Percentiles rank a stretch among this genome's conserved stretches.
Evolutionary conservation across 2,888 invertebrate genomes (phyloP).

Genomic region (Andrena flavipes): DNA sequence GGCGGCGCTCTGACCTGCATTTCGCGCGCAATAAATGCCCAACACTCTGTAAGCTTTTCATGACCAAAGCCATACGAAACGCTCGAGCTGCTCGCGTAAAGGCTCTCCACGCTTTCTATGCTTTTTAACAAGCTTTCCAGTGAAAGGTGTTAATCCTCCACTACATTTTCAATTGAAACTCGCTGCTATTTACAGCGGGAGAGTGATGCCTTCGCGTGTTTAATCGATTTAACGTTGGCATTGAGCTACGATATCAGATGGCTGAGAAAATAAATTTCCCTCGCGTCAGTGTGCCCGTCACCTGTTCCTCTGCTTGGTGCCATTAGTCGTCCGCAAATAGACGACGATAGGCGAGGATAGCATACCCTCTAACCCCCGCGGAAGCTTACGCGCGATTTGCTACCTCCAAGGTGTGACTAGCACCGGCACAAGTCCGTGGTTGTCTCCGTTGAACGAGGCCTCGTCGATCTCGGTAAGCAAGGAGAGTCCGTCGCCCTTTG

Average conservation of each 20-base stretch:
- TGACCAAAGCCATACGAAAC: not conserved
- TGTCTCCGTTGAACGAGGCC: constrained; percentile 54
- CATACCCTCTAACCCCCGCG: not conserved
- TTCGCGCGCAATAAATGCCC: constrained; percentile 29
- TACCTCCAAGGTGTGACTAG: constrained; percentile 11
- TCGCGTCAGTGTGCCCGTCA: too few relatives aligned
- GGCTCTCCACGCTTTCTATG: not conserved
- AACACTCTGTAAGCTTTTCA: constrained; percentile 16
- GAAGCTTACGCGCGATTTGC: constrained; percentile 18
- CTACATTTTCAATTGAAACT: too few relatives aligned
- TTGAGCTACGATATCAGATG: too few relatives aligned
- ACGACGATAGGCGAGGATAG: not conserved
- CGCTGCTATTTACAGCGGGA: too few relatives aligned
- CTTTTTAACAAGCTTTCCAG: not conserved
- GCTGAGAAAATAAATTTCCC: too few relatives aligned
- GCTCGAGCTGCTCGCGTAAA: not conserved
- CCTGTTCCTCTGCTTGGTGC: not conserved
- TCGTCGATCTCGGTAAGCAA: constrained; percentile 62
- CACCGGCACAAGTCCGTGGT: not conserved
- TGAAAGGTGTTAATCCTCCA: not conserved
- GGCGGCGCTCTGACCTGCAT: constrained; percentile 46
- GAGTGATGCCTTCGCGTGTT: too few relatives aligned
- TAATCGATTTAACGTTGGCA: too few relatives aligned
- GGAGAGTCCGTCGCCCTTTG: constrained; percentile 60
- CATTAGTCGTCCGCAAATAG: not conserved